These are phyloP conservation scores for Periparus ater DNA, from an alignment of 2,797 vertebrate genomes.

Conservation along the genomic window DNA sequence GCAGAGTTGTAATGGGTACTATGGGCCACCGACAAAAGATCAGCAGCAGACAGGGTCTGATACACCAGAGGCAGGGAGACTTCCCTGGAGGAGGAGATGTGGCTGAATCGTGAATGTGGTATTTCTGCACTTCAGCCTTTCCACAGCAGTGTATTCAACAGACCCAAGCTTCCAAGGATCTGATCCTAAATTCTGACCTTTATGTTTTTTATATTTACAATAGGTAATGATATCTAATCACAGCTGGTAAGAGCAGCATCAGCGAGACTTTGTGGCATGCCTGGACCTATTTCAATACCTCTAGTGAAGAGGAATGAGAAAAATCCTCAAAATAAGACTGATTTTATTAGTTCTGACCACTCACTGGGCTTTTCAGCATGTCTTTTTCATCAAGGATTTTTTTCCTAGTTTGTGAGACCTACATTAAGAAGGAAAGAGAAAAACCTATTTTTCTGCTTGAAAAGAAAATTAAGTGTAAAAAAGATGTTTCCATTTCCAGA, in stretches of 20 bases:
- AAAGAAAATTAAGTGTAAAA: background rate
- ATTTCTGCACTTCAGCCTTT: background rate
- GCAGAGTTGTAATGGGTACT: background rate
- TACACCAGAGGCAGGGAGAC: background rate
- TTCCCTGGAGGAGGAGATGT: background rate
- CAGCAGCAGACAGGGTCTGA: background rate
- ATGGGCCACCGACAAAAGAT: background rate
- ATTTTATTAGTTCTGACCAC: background rate
- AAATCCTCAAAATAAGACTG: background rate
- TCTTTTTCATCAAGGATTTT: background rate
- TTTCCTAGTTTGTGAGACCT: background rate
- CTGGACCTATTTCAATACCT: background rate
- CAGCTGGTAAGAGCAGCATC: background rate
- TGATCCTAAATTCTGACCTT: background rate
- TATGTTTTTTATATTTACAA: background rate
- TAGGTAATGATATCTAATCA: no score
- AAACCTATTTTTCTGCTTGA: background rate
- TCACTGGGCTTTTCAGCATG: background rate
- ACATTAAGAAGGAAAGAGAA: background rate
- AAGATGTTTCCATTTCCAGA: background rate
- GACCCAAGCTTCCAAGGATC: background rate
- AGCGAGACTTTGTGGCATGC: background rate
- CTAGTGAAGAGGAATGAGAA: background rate
- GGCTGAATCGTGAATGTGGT: background rate
- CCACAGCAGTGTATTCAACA: background rate